Conservation (phyloP, 2,888 invertebrate species). For the Nephrocerus scutellatus region DNA sequence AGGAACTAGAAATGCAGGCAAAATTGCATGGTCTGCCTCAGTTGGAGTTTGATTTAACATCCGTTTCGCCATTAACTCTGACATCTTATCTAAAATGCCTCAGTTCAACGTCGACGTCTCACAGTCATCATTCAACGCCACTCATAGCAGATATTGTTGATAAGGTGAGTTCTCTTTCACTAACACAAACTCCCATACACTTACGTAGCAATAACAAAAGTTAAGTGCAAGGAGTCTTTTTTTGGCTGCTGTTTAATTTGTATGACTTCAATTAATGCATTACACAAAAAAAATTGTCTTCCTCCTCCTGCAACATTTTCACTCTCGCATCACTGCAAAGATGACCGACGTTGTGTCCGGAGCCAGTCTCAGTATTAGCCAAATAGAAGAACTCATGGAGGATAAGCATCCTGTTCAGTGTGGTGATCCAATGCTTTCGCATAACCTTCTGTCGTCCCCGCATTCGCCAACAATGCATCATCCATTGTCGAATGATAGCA, state of each 20-base stretch:
- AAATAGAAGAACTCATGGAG: slow-evolving; percentile 61
- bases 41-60: slow-evolving; percentile 53
- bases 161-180: too few species aligned
- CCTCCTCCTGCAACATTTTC: too few species aligned
- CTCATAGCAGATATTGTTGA: slow-evolving; percentile 45
- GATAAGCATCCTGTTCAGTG: slow-evolving; percentile 55
- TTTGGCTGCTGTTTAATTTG: slow-evolving; percentile 15
- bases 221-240: not conserved
- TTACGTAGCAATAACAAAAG: not conserved
- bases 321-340: too few species aligned
- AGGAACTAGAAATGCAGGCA: slow-evolving; percentile 73
- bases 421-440: slow-evolving; percentile 59
- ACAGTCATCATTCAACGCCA: slow-evolving; percentile 33
- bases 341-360: slow-evolving; percentile 55
- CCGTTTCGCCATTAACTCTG: slow-evolving; percentile 42
- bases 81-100: slow-evolving; percentile 46
- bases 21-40: slow-evolving; percentile 67
- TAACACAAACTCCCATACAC: too few species aligned
- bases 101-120: slow-evolving; percentile 32
- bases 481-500: slow-evolving; percentile 10
- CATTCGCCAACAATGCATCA: slow-evolving; percentile 46
- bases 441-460: slow-evolving; percentile 44
- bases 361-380: slow-evolving; percentile 53
- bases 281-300: too few species aligned
- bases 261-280: too few species aligned